phyloP scores from a whole-genome alignment of 1,140 invertebrate species.

The Gyrodactylus bullatarudis region DNA sequence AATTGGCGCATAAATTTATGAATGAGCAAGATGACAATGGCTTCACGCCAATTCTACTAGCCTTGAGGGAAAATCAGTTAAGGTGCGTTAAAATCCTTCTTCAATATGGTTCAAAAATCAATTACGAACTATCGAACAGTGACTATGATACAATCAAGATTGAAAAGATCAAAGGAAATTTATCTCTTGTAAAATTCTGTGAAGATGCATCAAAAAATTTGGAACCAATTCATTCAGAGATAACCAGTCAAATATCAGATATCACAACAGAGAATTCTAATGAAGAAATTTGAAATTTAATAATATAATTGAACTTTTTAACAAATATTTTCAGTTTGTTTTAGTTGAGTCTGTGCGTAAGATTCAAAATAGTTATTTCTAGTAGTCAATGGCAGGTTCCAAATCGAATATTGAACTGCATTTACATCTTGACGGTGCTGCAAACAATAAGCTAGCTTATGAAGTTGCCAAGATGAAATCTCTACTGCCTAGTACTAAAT shows the following conservation, averaged over 20 bases:
- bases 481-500: not conserved
- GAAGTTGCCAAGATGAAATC: not conserved
- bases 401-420: not conserved
- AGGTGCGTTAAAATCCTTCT: not conserved
- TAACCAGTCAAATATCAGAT: no score
- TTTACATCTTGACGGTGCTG: not conserved
- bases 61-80: not conserved
- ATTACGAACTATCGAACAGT: not conserved
- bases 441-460: not conserved
- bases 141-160: not conserved
- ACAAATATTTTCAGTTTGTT: no score
- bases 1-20: not conserved
- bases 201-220: no score
- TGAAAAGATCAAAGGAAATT: not conserved
- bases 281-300: no score
- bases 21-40: not conserved
- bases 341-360: no score
- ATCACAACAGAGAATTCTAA: no score
- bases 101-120: not conserved
- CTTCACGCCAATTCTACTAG: not conserved
- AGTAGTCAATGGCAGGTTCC: no score
- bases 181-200: no score
- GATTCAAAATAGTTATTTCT: not conserved
- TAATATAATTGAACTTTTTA: no score
- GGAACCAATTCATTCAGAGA: no score